Conservation (phyloP, 1,140 invertebrate species). For the Lerema accius region DNA sequence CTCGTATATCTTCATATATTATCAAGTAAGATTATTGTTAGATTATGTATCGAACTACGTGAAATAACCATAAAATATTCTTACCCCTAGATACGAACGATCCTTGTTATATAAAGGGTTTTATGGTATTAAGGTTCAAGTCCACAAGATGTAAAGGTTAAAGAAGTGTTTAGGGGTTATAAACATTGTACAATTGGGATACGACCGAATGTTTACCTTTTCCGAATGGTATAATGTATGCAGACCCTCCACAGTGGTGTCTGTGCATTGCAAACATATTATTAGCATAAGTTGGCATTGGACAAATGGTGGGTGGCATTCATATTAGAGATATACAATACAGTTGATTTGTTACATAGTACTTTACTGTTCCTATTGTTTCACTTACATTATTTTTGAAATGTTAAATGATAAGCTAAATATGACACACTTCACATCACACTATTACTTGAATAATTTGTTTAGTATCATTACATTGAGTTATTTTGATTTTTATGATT, state of each 20-base stretch:
- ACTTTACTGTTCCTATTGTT: slow-evolving; percentile 17
- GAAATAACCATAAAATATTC: background rate
- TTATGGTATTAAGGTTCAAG: background rate
- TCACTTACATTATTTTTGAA: background rate
- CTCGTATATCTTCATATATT: slow-evolving; percentile 6
- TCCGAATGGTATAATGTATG: slow-evolving; percentile 26
- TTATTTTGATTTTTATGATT: no score
- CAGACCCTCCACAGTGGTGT: background rate
- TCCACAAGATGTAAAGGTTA: slow-evolving; percentile 20
- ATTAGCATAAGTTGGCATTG: slow-evolving; percentile 52
- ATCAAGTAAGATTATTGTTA: slow-evolving; percentile 1
- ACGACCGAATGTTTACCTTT: slow-evolving; percentile 1
- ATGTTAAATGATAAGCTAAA: background rate
- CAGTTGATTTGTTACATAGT: slow-evolving; percentile 12
- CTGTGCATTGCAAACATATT: slow-evolving; percentile 29
- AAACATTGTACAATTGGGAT: slow-evolving; percentile 7
- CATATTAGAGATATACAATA: slow-evolving; percentile 24
- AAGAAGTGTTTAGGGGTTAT: slow-evolving; percentile 7
- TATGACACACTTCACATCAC: background rate
- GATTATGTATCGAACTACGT: background rate
- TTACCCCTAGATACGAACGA: background rate
- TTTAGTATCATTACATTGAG: no score
- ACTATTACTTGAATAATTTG: no score
- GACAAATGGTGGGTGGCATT: slow-evolving; percentile 38
- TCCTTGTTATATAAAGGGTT: slow-evolving; percentile 1